These are phyloP conservation scores for Porites divaricata DNA, from an alignment of 92 coral and sea anemone genomes.

Conservation along the genomic window DNA sequence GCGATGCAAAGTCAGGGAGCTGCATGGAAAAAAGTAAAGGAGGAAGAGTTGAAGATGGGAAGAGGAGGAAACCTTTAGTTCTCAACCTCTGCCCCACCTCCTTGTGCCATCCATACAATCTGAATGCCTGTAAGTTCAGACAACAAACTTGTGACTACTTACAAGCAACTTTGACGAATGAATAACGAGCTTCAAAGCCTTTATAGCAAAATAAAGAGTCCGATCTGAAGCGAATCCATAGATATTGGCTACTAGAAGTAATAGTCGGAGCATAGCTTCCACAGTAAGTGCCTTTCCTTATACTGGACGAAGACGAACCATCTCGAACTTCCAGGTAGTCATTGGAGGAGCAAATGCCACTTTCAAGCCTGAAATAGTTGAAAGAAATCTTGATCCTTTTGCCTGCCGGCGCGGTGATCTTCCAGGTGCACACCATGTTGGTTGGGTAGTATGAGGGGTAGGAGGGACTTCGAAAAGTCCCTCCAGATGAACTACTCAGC, in stretches of 20 bases:
- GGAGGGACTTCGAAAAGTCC: constrained; percentile 35
- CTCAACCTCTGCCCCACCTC: too few relatives aligned
- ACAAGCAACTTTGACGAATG: constrained; percentile 7
- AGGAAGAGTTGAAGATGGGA: too few relatives aligned
- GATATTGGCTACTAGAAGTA: constrained; percentile 37
- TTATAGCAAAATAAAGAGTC: background rate
- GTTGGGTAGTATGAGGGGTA: constrained; percentile 24
- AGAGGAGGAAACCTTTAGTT: too few relatives aligned
- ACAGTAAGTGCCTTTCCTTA: constrained; percentile 40
- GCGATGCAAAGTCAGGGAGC: too few relatives aligned
- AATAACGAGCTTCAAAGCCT: constrained; percentile 36
- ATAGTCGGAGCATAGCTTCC: constrained; percentile 24
- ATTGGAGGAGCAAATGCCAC: constrained; percentile 8
- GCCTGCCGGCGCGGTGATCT: constrained; percentile 37
- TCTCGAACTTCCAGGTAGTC: constrained; percentile 54
- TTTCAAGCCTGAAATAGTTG: constrained; percentile 27
- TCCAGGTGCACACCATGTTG: constrained; percentile 50
- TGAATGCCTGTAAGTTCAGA: too few relatives aligned
- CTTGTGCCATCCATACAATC: too few relatives aligned
- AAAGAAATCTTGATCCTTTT: constrained; percentile 37
- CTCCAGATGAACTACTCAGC: constrained; percentile 30
- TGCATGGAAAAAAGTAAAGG: too few relatives aligned
- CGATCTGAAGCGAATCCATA: constrained; percentile 55
- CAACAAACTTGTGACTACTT: background rate
- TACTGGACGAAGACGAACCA: constrained; percentile 24